A percentile compares a stretch with the other conserved stretches of the same genome.
Conservation (phyloP, 2,888 invertebrate genomes). For the Darwinula stevensoni region DNA sequence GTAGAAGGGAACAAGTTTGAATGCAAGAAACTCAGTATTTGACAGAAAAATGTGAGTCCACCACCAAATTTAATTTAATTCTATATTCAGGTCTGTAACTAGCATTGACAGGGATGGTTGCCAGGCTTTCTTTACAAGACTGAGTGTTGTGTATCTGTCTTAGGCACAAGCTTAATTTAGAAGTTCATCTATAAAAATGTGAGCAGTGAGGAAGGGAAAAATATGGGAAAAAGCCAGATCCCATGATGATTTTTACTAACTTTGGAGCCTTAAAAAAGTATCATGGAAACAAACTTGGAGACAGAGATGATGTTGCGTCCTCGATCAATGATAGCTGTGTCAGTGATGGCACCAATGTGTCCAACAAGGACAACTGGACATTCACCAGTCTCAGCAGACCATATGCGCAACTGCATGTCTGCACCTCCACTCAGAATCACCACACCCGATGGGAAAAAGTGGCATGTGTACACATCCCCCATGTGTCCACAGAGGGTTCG, state of each 20-base stretch:
- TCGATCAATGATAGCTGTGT: slow-evolving; percentile 29
- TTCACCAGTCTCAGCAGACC: slow-evolving; percentile 33
- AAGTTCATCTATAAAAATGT: too few species aligned
- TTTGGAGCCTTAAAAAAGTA: background rate
- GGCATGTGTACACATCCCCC: slow-evolving; percentile 32
- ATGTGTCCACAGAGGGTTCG: slow-evolving; percentile 29
- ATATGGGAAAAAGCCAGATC: background rate
- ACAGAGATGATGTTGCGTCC: slow-evolving; percentile 37
- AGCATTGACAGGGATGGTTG: too few species aligned
- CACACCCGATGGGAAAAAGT: slow-evolving; percentile 36
- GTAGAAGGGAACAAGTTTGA: too few species aligned
- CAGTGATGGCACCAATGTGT: slow-evolving; percentile 30
- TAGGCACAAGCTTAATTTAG: too few species aligned
- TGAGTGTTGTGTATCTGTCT: too few species aligned
- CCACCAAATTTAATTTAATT: too few species aligned
- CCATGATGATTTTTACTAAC: background rate
- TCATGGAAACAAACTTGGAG: slow-evolving; percentile 21
- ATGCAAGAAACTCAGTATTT: too few species aligned
- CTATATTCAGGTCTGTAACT: too few species aligned
- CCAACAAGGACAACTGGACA: slow-evolving; percentile 33
- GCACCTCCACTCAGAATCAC: slow-evolving; percentile 34
- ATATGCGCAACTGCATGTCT: slow-evolving; percentile 33
- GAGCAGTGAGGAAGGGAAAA: too few species aligned
- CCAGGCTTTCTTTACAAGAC: too few species aligned
- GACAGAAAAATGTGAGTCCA: too few species aligned